Percentiles rank a stretch among this genome's conserved stretches.
phyloP scores from a whole-genome alignment of 37 sponge, comb jelly and placozoan genomes.

The Crambe crambe region DNA sequence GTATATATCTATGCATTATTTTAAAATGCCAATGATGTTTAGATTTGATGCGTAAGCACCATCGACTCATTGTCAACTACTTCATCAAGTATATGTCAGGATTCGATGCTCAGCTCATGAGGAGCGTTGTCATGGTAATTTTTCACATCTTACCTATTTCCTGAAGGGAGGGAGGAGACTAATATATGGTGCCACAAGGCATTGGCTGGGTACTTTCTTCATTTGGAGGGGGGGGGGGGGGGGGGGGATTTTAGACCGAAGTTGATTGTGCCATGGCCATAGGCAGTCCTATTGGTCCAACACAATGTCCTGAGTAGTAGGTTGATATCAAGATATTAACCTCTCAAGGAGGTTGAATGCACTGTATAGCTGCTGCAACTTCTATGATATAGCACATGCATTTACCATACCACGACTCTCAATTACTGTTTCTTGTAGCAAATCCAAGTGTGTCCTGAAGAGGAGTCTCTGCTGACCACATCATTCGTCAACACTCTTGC shows the following conservation, averaged over 20 bases:
- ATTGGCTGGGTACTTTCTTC: background rate
- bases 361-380: no score
- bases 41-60: conserved; percentile 73
- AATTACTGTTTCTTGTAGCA: conserved; percentile 52
- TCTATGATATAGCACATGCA: no score
- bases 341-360: no score
- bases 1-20: no score
- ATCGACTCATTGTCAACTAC: conserved; percentile 71
- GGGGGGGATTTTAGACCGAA: no score
- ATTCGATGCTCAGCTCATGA: conserved; percentile 73
- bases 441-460: conserved; percentile 85
- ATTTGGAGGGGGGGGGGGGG: background rate
- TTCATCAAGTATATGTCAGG: conserved; percentile 77
- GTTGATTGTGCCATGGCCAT: background rate
- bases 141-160: background rate
- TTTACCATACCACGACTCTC: no score
- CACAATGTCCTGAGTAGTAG: no score
- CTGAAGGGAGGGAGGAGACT: no score
- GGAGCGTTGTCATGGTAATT: conserved; percentile 70
- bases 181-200: no score
- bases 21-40: no score
- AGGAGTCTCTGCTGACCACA: conserved; percentile 85
- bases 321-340: no score
- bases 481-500: conserved; percentile 85
- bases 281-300: no score